Evolutionary conservation across 1,140 invertebrate genomes (phyloP), one percentile per base, ranked within the genome.

Genomic region (Eueides isabella): DNA sequence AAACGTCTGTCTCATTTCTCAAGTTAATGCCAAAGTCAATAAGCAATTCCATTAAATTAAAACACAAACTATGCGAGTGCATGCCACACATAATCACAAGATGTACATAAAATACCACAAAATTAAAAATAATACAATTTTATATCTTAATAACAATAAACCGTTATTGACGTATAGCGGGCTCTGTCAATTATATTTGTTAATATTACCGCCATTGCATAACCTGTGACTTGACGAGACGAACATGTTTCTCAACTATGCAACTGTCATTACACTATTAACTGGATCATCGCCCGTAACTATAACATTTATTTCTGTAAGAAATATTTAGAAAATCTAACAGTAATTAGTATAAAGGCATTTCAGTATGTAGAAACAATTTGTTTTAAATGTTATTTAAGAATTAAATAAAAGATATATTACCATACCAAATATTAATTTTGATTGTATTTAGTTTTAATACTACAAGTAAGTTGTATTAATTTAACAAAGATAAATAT

Each of bases 151-250:
- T 63, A 61, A 78, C 71, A 77, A 71, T 77, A 72, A 28, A 77
- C 75, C 75, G 80, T 82, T 82, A 80, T 75, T 78, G 78, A 74
- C 75, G 80, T 75, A 74, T 74, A 63, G 61, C 74, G 71, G 68
- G 62, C 66, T 72, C 77, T 72, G 77, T 72, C 76, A 80, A 80
- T 82, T 78, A 77, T 75, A 80, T 74, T 82, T 68, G 76, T 80
- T 65, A 71, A 82, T 76, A 82, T 82, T 74, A 75, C 74, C 76
- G 65, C 69, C 63, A 73, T 82, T 82, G 75, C 76, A 73, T 77
- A 82, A 82, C 74, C 44, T 35, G 67, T 72, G 73, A 64, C 48
- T 74, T 33, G 64, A 72, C 74, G 70, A 73, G 48, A 68, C 48
- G 66, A 72, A 77, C 68, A 68, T 71, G 72, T 78, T 79, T 72